Conservation (phyloP, 2,888 invertebrate genomes). For the Drosophila villosipedis region DNA sequence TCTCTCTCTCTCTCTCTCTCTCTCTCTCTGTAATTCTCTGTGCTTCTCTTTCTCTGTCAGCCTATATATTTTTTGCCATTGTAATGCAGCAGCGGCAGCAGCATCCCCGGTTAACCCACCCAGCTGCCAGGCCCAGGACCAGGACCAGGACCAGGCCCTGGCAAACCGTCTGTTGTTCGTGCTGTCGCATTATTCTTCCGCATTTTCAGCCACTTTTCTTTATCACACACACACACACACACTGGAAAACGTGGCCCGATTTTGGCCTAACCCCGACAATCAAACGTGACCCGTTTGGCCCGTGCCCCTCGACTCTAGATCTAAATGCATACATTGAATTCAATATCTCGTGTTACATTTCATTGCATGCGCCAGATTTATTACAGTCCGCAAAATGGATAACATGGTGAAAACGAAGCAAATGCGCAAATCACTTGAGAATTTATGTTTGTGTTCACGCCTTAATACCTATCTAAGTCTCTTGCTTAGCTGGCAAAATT, state of each 20-base stretch:
- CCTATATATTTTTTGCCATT: conserved; percentile 69
- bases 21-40: background rate
- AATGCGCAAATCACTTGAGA: conserved; percentile 33
- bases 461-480: conserved; percentile 46
- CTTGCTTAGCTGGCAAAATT: conserved; percentile 29
- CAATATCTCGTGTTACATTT: conserved; percentile 82
- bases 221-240: conserved; percentile 61
- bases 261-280: conserved; percentile 55
- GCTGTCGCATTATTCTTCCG: conserved; percentile 82
- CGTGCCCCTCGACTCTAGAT: conserved; percentile 16
- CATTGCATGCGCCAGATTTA: conserved; percentile 79
- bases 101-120: conserved; percentile 14
- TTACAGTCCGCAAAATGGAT: conserved; percentile 44
- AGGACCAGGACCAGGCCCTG: background rate
- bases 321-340: conserved; percentile 59
- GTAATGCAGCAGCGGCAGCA: conserved; percentile 54
- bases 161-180: conserved; percentile 66
- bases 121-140: conserved; percentile 6
- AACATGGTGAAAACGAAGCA: conserved; percentile 37
- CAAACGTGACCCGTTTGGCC: conserved; percentile 10
- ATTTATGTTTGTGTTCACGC: conserved; percentile 51
- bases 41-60: conserved; percentile 42
- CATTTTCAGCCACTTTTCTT: conserved; percentile 81
- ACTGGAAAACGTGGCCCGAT: conserved; percentile 47
- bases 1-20: background rate